These are phyloP conservation scores for Etheostoma perlongum DNA, from an alignment of 2,797 vertebrate genomes.

Conservation along the genomic window DNA sequence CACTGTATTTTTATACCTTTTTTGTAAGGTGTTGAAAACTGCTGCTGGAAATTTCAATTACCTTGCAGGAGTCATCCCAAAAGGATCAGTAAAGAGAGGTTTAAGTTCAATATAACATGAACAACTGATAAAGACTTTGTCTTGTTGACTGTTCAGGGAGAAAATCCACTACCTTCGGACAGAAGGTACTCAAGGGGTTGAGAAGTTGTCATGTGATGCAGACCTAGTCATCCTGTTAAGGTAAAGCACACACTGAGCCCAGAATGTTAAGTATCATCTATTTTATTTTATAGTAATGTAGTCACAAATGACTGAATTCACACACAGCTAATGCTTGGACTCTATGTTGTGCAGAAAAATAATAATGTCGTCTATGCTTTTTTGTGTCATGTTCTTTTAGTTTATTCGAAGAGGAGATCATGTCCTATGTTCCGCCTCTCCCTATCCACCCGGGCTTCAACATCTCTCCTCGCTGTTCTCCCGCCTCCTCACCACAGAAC, in stretches of 20 bases:
- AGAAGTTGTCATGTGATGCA: conserved; percentile 96
- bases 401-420: conserved; percentile 98
- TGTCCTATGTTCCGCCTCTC: conserved; percentile 93
- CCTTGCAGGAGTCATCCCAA: too few species aligned
- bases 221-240: conserved; percentile 97
- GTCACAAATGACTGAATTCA: not conserved
- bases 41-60: too few species aligned
- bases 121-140: not conserved
- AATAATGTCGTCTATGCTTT: not conserved
- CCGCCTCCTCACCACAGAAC: conserved; percentile 96
- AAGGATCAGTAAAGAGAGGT: too few species aligned
- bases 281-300: not conserved
- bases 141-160: conserved; percentile 84
- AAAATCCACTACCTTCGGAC: conserved; percentile 98
- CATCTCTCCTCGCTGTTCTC: conserved; percentile 96
- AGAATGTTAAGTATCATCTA: not conserved
- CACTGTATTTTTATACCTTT: too few species aligned
- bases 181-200: conserved; percentile 93
- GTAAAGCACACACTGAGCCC: conserved; percentile 71
- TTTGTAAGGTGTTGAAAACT: too few species aligned
- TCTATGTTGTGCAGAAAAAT: not conserved
- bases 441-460: conserved; percentile 92
- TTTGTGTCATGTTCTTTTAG: conserved; percentile 73
- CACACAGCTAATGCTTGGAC: too few species aligned
- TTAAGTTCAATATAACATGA: not conserved